A percentile compares a stretch with the other conserved stretches of the same genome.
Evolutionary conservation across 2,888 invertebrate species (phyloP).

Genomic region (Lasioglossum marginatum): DNA sequence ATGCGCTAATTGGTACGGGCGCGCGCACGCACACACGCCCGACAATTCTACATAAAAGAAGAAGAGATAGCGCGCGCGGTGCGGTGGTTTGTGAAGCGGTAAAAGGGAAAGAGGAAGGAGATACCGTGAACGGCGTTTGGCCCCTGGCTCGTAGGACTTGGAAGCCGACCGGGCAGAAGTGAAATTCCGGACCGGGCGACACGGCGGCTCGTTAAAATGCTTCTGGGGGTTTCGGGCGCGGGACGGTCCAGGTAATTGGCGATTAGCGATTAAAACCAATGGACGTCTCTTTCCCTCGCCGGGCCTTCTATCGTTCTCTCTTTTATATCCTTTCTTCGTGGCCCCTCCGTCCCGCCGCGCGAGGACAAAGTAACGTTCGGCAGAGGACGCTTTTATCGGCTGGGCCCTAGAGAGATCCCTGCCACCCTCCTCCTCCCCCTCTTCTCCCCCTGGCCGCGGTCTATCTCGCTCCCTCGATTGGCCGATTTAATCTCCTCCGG

Average conservation of each 20-base stretch:
- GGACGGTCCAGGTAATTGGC: constrained; percentile 84
- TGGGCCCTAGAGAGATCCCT: constrained; percentile 24
- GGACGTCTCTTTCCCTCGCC: constrained; percentile 68
- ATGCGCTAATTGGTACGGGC: constrained; percentile 84
- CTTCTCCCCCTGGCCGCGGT: rapidly evolving
- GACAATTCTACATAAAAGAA: constrained; percentile 48
- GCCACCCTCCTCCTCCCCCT: neutral
- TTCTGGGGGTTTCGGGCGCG: constrained; percentile 84
- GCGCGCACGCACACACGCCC: constrained; percentile 73
- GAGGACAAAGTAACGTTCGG: constrained; percentile 50
- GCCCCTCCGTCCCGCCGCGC: constrained; percentile 19
- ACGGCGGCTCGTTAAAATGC: constrained; percentile 85
- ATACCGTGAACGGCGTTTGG: constrained; percentile 58
- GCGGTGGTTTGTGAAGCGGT: constrained; percentile 9
- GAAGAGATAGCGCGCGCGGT: constrained; percentile 49
- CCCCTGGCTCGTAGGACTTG: constrained; percentile 39
- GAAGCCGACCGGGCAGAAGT: constrained; percentile 74
- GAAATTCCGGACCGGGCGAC: constrained; percentile 83
- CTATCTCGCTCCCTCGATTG: constrained; percentile 34
- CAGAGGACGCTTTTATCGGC: constrained; percentile 51
- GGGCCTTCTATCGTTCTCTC: neutral
- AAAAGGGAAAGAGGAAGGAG: constrained; percentile 47
- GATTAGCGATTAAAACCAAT: constrained; percentile 85
- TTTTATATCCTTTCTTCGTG: constrained; percentile 7
- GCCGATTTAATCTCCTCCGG: constrained; percentile 49